A percentile compares a stretch with the other conserved stretches of the same genome.
Evolutionary conservation across 2,888 invertebrate genomes (phyloP).

Genomic region (Parnassius apollo): DNA sequence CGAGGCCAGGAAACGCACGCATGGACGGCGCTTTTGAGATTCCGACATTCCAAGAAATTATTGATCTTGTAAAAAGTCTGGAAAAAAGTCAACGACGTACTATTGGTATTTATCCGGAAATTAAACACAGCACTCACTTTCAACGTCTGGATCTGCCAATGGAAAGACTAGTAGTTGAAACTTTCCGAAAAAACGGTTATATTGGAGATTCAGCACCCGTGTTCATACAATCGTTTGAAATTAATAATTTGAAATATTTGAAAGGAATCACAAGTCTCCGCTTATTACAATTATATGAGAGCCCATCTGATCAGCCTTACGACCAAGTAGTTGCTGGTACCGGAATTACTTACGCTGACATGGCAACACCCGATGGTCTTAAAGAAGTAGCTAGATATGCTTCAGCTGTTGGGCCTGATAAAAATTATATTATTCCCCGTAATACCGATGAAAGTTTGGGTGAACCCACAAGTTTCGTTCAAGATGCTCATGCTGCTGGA

Average conservation of each 20-base stretch:
- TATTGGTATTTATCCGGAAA: conserved; percentile 70
- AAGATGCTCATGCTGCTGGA: conserved; percentile 58
- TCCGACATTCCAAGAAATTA: conserved; percentile 67
- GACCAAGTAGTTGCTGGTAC: conserved; percentile 54
- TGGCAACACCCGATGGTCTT: conserved; percentile 64
- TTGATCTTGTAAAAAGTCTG: conserved; percentile 60
- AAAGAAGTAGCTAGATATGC: conserved; percentile 63
- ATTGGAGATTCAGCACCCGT: conserved; percentile 48
- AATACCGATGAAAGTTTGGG: conserved; percentile 51
- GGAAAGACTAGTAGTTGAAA: conserved; percentile 56
- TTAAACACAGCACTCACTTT: conserved; percentile 66
- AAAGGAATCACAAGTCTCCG: conserved; percentile 57
- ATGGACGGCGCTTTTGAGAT: conserved; percentile 58
- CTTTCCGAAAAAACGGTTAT: conserved; percentile 60
- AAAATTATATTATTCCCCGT: conserved; percentile 64
- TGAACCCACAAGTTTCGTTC: conserved; percentile 55
- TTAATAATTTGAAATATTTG: conserved; percentile 61
- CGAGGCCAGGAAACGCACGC: conserved; percentile 64
- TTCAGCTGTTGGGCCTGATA: conserved; percentile 66
- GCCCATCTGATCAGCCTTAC: conserved; percentile 46
- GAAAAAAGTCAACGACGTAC: conserved; percentile 55
- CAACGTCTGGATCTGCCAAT: conserved; percentile 54
- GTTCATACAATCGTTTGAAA: conserved; percentile 72
- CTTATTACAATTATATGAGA: conserved; percentile 58
- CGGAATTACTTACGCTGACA: conserved; percentile 56